Evolutionary conservation across 2,888 invertebrate genomes (phyloP).

Genomic region (Craniophora ligustri): DNA sequence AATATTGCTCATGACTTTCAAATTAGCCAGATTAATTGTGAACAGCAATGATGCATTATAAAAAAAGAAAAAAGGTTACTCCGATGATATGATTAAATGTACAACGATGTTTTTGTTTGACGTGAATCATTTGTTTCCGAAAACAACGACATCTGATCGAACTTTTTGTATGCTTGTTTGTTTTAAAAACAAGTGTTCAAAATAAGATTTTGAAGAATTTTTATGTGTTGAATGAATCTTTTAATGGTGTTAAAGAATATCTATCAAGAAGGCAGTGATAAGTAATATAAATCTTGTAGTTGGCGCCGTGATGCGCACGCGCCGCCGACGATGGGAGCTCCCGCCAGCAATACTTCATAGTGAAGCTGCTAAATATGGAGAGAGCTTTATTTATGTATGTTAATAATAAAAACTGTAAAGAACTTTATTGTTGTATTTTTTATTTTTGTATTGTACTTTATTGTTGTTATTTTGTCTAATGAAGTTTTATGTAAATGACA

Average conservation of each 20-base stretch:
- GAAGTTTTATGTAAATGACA: not conserved
- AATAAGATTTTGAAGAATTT: slow-evolving; percentile 11
- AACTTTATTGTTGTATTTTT: not conserved
- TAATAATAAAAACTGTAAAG: not conserved
- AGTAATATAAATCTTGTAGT: slow-evolving; percentile 60
- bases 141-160: slow-evolving; percentile 1
- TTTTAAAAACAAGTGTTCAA: slow-evolving; percentile 16
- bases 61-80: slow-evolving; percentile 12
- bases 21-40: slow-evolving; percentile 36
- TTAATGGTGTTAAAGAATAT: slow-evolving; percentile 45
- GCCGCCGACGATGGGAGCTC: slow-evolving; percentile 26
- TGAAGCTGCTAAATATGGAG: slow-evolving; percentile 45
- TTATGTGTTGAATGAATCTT: slow-evolving; percentile 29
- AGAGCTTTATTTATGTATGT: slow-evolving; percentile 35
- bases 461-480: not conserved
- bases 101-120: slow-evolving; percentile 18
- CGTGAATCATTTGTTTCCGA: slow-evolving; percentile 16
- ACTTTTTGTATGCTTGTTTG: slow-evolving; percentile 4
- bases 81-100: slow-evolving; percentile 12
- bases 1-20: slow-evolving; percentile 36
- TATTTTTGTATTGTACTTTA: not conserved
- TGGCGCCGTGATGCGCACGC: slow-evolving; percentile 56
- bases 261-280: slow-evolving; percentile 45
- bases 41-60: slow-evolving; percentile 23
- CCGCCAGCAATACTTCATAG: slow-evolving; percentile 39